Evolutionary conservation across 2,113 vertebrate species (phyloP), one percentile per base, ranked within the genome.

Genomic region (Channa maculata): DNA sequence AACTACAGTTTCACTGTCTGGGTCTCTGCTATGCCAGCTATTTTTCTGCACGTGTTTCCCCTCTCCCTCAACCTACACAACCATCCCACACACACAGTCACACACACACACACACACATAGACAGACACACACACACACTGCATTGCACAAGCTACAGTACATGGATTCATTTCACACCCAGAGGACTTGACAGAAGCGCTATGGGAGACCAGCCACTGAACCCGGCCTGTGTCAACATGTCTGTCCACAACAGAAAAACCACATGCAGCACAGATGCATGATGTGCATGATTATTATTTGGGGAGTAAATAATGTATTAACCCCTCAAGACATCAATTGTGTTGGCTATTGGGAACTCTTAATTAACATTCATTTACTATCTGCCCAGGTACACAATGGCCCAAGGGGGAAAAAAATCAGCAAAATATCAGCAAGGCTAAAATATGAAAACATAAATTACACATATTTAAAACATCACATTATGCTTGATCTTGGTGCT

Each of bases 81-180:
- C 24, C 24, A 24, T 24, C 24, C 24, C 24, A 24, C 24, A 24
- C 24, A 24, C 24, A 24, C 24, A n/a, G n/a, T n/a, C n/a, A n/a
- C n/a, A n/a, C n/a, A n/a, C 37, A 41, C n/a, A 9, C 36, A 11
- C 37, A 65, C 63, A 13, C 1, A 5, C 2, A 9, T 1, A 50
- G 45, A 64, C 46, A 57, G 5, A 49, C 0, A 48, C 62, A 64
- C 34, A 49, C 34, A 15, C 62, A 66, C 5, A 33, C 64, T 34
- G 15, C 49, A 55, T 49, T 51, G 10, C 39, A 54, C 33, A 62
- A 67, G 58, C 39, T 8, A 24, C 24, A 24, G 24, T 41, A 10
- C 1, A 11, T 8, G 41, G 77, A 85, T 84, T 65, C 13, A 75
- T 88, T 89, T 84, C 83, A 79, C 14, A 59, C 59, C 60, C 55